Percentiles rank a stretch among this genome's conserved stretches.
Conservation (phyloP, 2,797 vertebrate species). For the Eulemur albifrons region DNA sequence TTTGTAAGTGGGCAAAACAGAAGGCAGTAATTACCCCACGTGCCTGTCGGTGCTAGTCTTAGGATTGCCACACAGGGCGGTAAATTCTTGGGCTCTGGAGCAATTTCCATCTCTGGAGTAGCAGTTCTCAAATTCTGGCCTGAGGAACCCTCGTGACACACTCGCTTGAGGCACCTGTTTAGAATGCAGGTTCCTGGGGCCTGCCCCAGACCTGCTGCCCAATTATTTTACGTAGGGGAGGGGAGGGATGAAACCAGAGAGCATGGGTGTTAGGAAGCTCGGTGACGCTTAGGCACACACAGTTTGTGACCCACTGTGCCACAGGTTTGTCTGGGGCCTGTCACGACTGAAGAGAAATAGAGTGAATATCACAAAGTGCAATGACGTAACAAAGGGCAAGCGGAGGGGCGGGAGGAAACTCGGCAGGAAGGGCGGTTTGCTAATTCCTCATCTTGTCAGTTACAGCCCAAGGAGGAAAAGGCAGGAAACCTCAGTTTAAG, state of each 20-base stretch:
- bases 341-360: background rate
- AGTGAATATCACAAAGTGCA: background rate
- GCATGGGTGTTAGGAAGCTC: background rate
- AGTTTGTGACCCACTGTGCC: background rate
- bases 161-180: background rate
- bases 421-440: background rate
- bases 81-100: background rate
- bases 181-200: background rate
- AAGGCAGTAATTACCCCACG: rapidly evolving
- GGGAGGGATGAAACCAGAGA: background rate
- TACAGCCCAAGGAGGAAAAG: background rate
- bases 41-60: background rate
- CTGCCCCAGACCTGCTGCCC: background rate
- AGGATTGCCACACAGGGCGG: rapidly evolving
- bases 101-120: background rate
- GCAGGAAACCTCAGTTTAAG: background rate
- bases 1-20: background rate
- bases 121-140: background rate
- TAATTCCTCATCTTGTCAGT: background rate
- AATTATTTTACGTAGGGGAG: background rate
- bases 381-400: background rate
- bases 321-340: background rate
- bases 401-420: background rate
- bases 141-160: background rate
- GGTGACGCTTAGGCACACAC: background rate